Evolutionary conservation across 2,888 invertebrate genomes (phyloP).

Genomic region (Muschampia plurimacula): DNA sequence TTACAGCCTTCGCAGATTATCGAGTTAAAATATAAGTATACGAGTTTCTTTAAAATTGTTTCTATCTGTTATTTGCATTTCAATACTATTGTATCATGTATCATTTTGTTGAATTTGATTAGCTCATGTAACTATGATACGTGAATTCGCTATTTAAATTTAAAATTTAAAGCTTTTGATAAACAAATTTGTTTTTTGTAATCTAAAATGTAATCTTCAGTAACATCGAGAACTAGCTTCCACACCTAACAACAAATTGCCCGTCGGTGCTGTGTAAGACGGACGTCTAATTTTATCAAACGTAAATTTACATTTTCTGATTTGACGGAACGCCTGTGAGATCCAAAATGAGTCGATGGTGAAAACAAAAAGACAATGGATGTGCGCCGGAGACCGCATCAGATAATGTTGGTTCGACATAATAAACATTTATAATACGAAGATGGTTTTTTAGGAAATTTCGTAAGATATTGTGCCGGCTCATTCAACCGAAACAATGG

Average conservation of each 20-base stretch:
- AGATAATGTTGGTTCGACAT: slow-evolving; percentile 63
- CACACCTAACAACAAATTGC: slow-evolving; percentile 35
- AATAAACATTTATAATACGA: slow-evolving; percentile 79
- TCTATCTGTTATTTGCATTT: neutral
- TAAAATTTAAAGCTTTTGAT: slow-evolving; percentile 22
- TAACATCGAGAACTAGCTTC: slow-evolving; percentile 28
- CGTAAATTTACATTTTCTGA: slow-evolving; percentile 50
- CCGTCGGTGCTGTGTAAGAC: slow-evolving; percentile 26
- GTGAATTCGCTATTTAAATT: slow-evolving; percentile 12
- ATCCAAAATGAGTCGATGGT: slow-evolving; percentile 48
- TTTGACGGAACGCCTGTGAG: slow-evolving; percentile 47
- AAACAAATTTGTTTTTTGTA: slow-evolving; percentile 30
- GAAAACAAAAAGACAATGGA: slow-evolving; percentile 68
- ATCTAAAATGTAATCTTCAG: slow-evolving; percentile 35
- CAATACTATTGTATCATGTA: neutral
- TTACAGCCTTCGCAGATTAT: slow-evolving; percentile 19
- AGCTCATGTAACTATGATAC: neutral
- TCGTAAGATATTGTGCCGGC: slow-evolving; percentile 82
- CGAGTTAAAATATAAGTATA: neutral
- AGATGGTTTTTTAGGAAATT: slow-evolving; percentile 82
- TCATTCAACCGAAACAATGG: slow-evolving; percentile 83
- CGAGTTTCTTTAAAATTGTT: slow-evolving; percentile 4
- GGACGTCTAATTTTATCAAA: slow-evolving; percentile 50
- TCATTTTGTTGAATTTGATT: slow-evolving; percentile 5
- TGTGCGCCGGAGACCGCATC: slow-evolving; percentile 58